Percentiles rank a stretch among this genome's conserved stretches.
Conservation (phyloP, 2,888 invertebrate genomes). For the Nowickia ferox region DNA sequence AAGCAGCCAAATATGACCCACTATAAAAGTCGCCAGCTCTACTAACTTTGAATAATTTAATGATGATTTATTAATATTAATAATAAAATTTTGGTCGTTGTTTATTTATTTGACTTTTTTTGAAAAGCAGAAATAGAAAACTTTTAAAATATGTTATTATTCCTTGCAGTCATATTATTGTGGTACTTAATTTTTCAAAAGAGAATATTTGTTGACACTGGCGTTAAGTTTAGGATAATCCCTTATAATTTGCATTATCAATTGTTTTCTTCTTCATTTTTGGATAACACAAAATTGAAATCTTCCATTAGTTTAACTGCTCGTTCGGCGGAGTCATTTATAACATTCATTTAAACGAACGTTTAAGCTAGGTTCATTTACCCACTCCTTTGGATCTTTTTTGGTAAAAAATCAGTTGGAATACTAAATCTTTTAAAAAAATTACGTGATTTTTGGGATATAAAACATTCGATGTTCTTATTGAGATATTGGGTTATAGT, state of each 20-base stretch:
- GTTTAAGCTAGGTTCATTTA: neutral
- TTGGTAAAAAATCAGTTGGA: neutral
- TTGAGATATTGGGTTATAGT: no score
- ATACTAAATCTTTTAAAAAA: no score
- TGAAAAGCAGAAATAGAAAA: neutral
- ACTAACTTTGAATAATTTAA: no score
- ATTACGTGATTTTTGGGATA: no score
- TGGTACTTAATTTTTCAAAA: neutral
- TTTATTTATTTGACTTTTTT: neutral
- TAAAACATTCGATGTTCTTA: no score
- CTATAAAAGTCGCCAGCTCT: no score
- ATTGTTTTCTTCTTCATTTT: no score
- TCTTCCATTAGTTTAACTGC: neutral
- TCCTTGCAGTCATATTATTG: neutral
- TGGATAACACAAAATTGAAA: neutral
- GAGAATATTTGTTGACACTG: conserved; percentile 1
- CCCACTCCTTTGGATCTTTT: conserved; percentile 3
- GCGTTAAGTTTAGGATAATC: no score
- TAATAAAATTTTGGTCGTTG: neutral
- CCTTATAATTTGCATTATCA: no score
- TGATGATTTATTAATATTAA: no score
- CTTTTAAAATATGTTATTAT: neutral
- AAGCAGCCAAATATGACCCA: neutral
- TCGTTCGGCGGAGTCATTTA: conserved; percentile 3
- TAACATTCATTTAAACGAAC: neutral